These are phyloP conservation scores for Spodoptera litura DNA, from an alignment of 1,140 invertebrate species.

Conservation along the genomic window DNA sequence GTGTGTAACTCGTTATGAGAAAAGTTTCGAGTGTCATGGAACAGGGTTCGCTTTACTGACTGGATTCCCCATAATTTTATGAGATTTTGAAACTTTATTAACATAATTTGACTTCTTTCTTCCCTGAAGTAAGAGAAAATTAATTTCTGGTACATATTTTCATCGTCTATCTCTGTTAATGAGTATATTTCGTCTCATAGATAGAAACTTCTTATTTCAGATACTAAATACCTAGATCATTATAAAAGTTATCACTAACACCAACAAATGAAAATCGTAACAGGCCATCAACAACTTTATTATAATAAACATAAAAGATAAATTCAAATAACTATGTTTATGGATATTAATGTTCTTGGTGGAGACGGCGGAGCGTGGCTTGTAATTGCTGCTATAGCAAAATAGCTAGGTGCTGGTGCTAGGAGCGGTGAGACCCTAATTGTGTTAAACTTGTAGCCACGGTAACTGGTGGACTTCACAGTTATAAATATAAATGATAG, in stretches of 20 bases:
- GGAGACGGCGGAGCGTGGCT: neutral
- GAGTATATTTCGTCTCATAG: too few relatives aligned
- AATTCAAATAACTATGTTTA: conserved; percentile 21
- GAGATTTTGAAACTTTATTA: too few relatives aligned
- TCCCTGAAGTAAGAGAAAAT: too few relatives aligned
- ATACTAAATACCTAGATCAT: too few relatives aligned
- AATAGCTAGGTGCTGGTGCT: conserved; percentile 1
- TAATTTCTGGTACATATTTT: too few relatives aligned
- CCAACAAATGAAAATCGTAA: neutral
- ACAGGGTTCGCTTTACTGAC: too few relatives aligned
- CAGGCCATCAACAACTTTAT: neutral
- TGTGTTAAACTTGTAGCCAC: conserved; percentile 5
- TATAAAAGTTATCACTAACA: neutral
- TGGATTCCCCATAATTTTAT: too few relatives aligned
- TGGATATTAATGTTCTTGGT: conserved; percentile 25
- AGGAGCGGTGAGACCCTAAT: neutral
- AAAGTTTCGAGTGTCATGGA: too few relatives aligned
- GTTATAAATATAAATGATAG: neutral
- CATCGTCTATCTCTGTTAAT: too few relatives aligned
- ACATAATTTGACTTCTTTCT: too few relatives aligned
- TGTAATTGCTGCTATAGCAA: conserved; percentile 16
- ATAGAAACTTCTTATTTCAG: too few relatives aligned
- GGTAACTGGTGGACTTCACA: neutral
- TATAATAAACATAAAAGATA: neutral
- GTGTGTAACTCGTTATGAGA: too few relatives aligned